Evolutionary conservation across 2,797 vertebrate species (phyloP), one percentile per base, ranked within the genome.

Genomic region (Malurus leucopterus): DNA sequence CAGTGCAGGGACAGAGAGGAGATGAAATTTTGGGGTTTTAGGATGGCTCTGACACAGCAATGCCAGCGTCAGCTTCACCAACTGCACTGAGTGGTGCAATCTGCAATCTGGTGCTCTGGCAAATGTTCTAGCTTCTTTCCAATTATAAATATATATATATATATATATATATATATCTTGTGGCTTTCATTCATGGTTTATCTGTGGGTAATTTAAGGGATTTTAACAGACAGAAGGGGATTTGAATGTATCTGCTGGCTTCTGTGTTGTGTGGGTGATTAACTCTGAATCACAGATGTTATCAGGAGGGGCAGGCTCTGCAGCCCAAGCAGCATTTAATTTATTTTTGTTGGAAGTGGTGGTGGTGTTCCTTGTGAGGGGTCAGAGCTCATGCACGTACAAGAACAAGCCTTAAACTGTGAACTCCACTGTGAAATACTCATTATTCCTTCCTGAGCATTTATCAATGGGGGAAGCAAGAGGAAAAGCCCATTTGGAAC

Each of bases 21-120:
- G 17, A 22, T 49, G 27, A 85, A 44, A 24, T 0, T 6, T 44
- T 7, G 5, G 24, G n/a, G 24, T 17, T 78, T 57, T 53, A 20
- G 57, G 32, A 14, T 75, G 1, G 0, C 32, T 70, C 0, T 0
- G 54, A 27, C 5, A 3, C 0, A 0, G 47, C 9, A 2, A 13
- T 29, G 46, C 8, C 84, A 89, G 59, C 65, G 27, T 20, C 53
- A 1, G 1, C 27, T 71, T 47, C 27, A 36, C 43, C 76, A 49
- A 0, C 40, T 47, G 34, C 8, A 4, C 57, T 4, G 2, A 55
- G 36, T 1, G 2, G 12, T 49, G 36, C 73, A 55, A 29, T 38
- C 65, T 91, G 41, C 65, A 70, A 2, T 36, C 67, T 29, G 83
- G 13, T 15, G n/a, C 11, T 38, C 30, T 85, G 61, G 53, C 44